These are phyloP conservation scores for Melanotaenia trifasciata DNA, from an alignment of 2,797 vertebrate genomes.

Conservation along the genomic window DNA sequence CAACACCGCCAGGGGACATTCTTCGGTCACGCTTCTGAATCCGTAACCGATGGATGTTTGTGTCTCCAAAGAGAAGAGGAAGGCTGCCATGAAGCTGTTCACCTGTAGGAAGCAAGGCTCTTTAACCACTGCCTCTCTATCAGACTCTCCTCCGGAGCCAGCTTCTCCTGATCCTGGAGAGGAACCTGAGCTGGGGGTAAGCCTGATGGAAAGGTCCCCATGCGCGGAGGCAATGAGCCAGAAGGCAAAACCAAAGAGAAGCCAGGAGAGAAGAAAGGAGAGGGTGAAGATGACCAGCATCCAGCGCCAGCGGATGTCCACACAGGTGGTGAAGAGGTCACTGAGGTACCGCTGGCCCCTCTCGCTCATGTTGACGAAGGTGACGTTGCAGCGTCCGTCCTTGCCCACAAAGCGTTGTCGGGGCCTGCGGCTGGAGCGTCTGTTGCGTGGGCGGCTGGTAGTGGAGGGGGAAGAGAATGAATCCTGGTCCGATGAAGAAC, in stretches of 20 bases:
- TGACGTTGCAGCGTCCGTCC: slow-evolving; percentile 87
- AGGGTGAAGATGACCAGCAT: slow-evolving; percentile 94
- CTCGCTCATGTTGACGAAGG: slow-evolving; percentile 93
- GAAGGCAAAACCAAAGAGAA: slow-evolving; percentile 92
- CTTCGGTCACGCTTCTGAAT: slow-evolving; percentile 93
- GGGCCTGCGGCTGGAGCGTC: slow-evolving; percentile 76
- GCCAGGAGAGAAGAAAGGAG: slow-evolving; percentile 94
- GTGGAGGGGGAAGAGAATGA: slow-evolving; percentile 71
- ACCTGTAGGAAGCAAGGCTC: slow-evolving; percentile 91
- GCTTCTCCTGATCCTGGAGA: slow-evolving; percentile 61
- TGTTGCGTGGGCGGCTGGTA: slow-evolving; percentile 53
- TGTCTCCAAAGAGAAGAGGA: slow-evolving; percentile 92
- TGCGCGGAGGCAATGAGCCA: slow-evolving; percentile 91
- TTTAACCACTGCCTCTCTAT: slow-evolving; percentile 58
- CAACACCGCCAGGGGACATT: slow-evolving; percentile 91
- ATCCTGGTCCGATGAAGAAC: slow-evolving; percentile 56
- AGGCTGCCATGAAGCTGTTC: slow-evolving; percentile 93
- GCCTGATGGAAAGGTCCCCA: slow-evolving; percentile 81
- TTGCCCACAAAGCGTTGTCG: slow-evolving; percentile 87
- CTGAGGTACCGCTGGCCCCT: slow-evolving; percentile 92
- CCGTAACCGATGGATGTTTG: slow-evolving; percentile 93
- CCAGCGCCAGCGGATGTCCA: slow-evolving; percentile 96
- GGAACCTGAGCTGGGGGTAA: slow-evolving; percentile 65
- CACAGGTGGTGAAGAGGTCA: slow-evolving; percentile 94
- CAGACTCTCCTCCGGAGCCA: slow-evolving; percentile 60